Evolutionary conservation across 1,140 invertebrate species (phyloP).

Genomic region (Drosophila bocqueti): DNA sequence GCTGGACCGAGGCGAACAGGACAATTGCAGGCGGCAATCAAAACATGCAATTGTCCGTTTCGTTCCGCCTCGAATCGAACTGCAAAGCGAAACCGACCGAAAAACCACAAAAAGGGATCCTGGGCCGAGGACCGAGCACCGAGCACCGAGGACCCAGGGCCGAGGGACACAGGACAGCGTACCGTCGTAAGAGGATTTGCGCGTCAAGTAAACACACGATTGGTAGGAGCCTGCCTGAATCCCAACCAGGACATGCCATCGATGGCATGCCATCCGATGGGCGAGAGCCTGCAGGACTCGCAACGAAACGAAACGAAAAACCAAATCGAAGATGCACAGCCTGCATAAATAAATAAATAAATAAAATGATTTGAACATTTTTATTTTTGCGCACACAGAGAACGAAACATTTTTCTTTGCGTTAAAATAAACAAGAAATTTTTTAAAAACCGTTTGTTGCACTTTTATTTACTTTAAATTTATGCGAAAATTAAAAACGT

Average conservation of each 20-base stretch:
- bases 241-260: conserved; percentile 20
- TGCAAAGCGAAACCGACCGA: conserved; percentile 41
- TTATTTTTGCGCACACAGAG: conserved; percentile 61
- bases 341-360: conserved; percentile 84
- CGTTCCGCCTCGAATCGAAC: conserved; percentile 71
- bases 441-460: conserved; percentile 55
- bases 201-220: conserved; percentile 80
- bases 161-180: conserved; percentile 28
- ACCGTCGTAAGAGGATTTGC: conserved; percentile 76
- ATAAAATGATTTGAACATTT: conserved; percentile 83
- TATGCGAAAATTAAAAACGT: conserved; percentile 81
- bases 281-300: conserved; percentile 24
- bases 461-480: conserved; percentile 81
- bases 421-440: conserved; percentile 76
- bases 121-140: conserved; percentile 9
- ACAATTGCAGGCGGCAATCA: conserved; percentile 83
- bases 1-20: conserved; percentile 46
- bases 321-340: conserved; percentile 79
- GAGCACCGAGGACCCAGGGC: conserved; percentile 1
- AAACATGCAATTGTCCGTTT: conserved; percentile 80
- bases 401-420: conserved; percentile 70
- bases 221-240: conserved; percentile 31
- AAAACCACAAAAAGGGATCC: conserved; percentile 38
- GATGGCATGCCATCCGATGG: neutral
- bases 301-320: conserved; percentile 32